Evolutionary conservation across 2,797 vertebrate species (phyloP), one percentile per base, ranked within the genome.

Genomic region (Holocentrus rufus): DNA sequence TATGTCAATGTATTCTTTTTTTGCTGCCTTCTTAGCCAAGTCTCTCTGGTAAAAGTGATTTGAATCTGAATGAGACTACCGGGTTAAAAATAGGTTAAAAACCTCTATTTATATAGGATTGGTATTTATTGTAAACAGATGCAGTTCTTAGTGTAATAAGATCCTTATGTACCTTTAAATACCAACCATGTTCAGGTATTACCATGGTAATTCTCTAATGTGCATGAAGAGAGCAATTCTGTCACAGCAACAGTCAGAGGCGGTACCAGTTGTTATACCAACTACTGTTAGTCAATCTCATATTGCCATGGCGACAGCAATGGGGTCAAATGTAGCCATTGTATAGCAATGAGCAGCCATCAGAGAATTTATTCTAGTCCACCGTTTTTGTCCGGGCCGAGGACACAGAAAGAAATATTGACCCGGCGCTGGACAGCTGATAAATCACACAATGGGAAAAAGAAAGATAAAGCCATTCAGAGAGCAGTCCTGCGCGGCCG

Each of bases 221-320:
- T 69, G 9, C 4, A 34, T 56, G 65, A 50, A 53, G 66, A 55
- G 25, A 31, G 27, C 39, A 69, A 13, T 59, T 71, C 5, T 50
- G 44, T 13, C 14, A 11, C 25, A 53, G 13, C 39, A 36, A n/a
- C 61, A 7, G 46, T 30, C 8, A 23, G 30, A 78, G 20, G 58
- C 72, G 63, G 65, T 64, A 66, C 25, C 56, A 31, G 57, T 58
- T 22, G 0, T 77, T 67, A 70, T 54, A 75, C 44, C 54, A 71
- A 54, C 78, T 56, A 47, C 77, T 47, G 73, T 85, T 81, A 77
- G 68, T 79, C 58, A 60, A 76, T 74, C 67, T 76, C 69, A 63
- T 72, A 85, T 92, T 72, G 71, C 84, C 84, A 88, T 88, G 83
- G 85, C 17, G 74, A 91, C 87, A 80, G 71, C 69, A 71, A 59